Conservation (phyloP, 2,797 vertebrate species). For the Lagorchestes hirsutus region DNA sequence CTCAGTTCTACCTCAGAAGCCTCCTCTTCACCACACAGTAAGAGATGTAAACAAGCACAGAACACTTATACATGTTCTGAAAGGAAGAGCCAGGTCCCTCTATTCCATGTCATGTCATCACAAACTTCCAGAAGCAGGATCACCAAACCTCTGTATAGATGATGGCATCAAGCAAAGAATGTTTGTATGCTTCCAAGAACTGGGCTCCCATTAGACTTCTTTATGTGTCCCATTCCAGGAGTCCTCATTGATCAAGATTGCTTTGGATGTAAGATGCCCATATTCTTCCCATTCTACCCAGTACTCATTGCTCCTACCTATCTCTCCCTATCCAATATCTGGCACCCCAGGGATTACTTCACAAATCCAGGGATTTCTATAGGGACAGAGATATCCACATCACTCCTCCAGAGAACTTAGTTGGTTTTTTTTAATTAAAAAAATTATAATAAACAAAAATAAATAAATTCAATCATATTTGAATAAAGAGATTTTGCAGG, state of each 20-base stretch:
- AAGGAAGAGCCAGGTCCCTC: not conserved
- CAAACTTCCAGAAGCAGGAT: not conserved
- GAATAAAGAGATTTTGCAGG: not conserved
- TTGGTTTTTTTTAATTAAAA: not conserved
- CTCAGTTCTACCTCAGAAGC: not conserved
- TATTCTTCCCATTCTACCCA: not conserved
- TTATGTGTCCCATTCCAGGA: too few relatives aligned
- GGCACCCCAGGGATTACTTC: not conserved
- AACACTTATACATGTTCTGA: not conserved
- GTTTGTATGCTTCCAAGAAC: not conserved
- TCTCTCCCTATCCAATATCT: not conserved
- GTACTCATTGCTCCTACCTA: not conserved
- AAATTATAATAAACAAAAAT: not conserved
- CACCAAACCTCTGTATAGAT: not conserved
- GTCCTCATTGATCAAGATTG: not conserved
- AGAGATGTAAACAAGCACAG: not conserved
- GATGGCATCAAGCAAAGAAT: not conserved
- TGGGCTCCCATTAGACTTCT: too few relatives aligned
- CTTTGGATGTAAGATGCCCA: not conserved
- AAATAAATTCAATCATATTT: not conserved
- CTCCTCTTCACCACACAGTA: not conserved
- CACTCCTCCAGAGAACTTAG: not conserved
- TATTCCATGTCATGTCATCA: not conserved
- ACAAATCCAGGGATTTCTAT: not conserved
- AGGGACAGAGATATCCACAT: not conserved